Conservation (phyloP, 2,113 vertebrate genomes). For the Chauna torquata region DNA sequence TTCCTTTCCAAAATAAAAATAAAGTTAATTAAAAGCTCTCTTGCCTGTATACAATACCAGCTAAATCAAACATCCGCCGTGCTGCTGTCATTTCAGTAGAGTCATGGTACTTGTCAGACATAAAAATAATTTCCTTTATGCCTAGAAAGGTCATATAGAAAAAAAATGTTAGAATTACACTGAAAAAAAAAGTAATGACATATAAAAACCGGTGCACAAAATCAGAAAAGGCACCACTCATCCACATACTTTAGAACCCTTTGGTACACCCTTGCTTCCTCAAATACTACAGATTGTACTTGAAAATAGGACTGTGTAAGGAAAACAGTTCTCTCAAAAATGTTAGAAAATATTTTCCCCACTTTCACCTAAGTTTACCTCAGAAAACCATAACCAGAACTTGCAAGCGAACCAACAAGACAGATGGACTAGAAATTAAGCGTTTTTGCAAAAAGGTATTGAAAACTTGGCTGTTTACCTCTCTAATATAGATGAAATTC, state of each 20-base stretch:
- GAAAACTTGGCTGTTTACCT: neutral
- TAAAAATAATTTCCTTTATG: conserved; percentile 91
- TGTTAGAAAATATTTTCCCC: neutral
- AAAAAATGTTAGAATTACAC: neutral
- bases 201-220: neutral
- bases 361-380: neutral
- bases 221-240: neutral
- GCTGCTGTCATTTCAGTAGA: conserved; percentile 86
- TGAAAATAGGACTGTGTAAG: neutral
- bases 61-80: conserved; percentile 85
- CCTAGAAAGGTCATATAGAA: conserved; percentile 73
- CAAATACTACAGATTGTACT: neutral
- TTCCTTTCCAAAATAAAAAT: neutral
- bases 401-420: neutral
- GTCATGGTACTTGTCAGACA: conserved; percentile 95
- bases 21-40: conserved; percentile 10
- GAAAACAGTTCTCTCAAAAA: neutral
- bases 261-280: neutral
- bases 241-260: neutral
- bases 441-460: neutral
- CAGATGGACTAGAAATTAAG: neutral
- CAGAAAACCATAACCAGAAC: neutral
- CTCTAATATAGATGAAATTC: neutral
- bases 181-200: neutral
- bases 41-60: conserved; percentile 84